These are phyloP conservation scores for Tokudaia tokunoshimensis DNA, from an alignment of 2,797 vertebrate species.

Conservation along the genomic window DNA sequence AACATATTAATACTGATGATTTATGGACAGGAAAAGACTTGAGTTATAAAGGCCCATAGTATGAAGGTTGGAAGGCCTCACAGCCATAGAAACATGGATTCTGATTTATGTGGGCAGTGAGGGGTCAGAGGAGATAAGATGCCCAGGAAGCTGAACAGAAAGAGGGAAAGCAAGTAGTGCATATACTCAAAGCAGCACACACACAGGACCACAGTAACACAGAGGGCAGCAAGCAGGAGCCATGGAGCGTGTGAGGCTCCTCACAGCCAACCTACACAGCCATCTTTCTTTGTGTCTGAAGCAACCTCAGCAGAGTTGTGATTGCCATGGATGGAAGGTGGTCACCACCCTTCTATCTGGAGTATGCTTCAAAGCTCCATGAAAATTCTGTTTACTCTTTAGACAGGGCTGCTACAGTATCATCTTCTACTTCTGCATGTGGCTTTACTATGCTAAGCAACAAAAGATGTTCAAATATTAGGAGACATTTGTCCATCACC, in stretches of 20 bases:
- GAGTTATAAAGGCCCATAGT: background rate
- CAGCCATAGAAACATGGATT: background rate
- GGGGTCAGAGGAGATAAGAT: background rate
- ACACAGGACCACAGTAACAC: too few relatives aligned
- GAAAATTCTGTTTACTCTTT: background rate
- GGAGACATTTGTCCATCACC: background rate
- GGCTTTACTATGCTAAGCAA: background rate
- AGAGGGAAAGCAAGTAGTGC: background rate
- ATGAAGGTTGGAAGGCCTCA: background rate
- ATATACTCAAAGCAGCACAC: too few relatives aligned
- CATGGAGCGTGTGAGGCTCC: accelerated
- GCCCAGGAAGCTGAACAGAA: background rate
- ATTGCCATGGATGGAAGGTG: too few relatives aligned
- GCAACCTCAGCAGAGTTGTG: background rate
- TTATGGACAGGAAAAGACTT: background rate
- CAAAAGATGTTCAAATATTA: background rate
- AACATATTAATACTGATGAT: background rate
- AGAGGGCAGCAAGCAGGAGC: too few relatives aligned
- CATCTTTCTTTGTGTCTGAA: background rate
- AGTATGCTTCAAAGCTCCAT: background rate
- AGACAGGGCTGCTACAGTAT: background rate
- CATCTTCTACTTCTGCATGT: background rate
- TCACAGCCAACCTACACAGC: background rate
- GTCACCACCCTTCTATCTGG: background rate
- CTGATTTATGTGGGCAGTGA: background rate